Evolutionary conservation across 2,797 vertebrate species (phyloP).

Genomic region (Coregonus sp.): DNA sequence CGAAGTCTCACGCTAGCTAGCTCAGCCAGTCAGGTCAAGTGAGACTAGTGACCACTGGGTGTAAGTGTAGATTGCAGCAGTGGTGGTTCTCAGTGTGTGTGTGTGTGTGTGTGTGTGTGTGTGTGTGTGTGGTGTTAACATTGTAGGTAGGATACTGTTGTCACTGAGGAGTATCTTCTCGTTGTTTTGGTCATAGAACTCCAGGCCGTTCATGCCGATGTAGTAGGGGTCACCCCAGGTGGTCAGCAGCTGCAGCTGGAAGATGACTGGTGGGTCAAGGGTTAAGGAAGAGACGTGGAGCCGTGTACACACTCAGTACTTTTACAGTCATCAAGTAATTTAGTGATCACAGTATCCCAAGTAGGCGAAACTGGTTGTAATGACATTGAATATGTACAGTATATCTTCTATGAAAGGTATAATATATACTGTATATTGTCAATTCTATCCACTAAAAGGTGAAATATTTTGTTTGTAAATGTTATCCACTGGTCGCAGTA

Average conservation of each 20-base stretch:
- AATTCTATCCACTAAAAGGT: too few relatives aligned
- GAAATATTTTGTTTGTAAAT: too few relatives aligned
- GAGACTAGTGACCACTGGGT: neutral
- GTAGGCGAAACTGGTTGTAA: too few relatives aligned
- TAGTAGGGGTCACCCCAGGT: constrained; percentile 98
- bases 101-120: neutral
- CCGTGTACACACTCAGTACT: neutral
- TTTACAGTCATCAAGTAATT: neutral
- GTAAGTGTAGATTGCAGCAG: neutral
- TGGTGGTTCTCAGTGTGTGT: neutral
- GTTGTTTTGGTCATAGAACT: constrained; percentile 83
- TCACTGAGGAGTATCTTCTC: constrained; percentile 86
- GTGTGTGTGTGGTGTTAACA: neutral
- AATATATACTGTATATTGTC: too few relatives aligned
- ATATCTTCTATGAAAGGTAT: too few relatives aligned
- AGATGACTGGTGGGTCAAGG: constrained; percentile 81
- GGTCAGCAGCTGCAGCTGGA: constrained; percentile 95
- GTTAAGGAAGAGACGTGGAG: constrained; percentile 58
- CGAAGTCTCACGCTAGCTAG: too few relatives aligned
- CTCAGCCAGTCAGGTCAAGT: neutral
- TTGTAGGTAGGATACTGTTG: constrained; percentile 88
- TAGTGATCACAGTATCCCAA: neutral
- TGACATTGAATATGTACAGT: too few relatives aligned
- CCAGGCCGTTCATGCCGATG: constrained; percentile 92
- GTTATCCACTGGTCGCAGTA: too few relatives aligned